Base-by-base conservation (phyloP, 2,797 vertebrate species). In the Muscicapa striata region DNA sequence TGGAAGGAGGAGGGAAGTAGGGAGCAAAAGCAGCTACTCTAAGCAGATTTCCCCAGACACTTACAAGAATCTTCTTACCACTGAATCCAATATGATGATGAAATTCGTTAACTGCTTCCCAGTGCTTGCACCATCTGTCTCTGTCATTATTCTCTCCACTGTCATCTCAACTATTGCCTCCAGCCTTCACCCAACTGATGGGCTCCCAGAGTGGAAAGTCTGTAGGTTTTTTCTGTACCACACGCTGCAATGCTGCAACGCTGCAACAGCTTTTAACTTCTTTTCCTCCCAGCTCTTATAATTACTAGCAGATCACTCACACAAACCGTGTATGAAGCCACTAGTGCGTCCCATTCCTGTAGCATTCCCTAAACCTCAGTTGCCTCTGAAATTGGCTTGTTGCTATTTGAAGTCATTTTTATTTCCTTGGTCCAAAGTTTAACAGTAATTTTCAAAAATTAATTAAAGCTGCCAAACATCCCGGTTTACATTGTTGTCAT, bases 381-480 rank as follows among this genome's bases (percentile, higher is more conserved):
- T 96, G 87, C 95, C 94, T 96, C 94, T 87, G 49, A 84, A 93
- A 96, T 85, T 93, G 94, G 91, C 85, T 93, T 93, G 59, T 95
- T 80, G 85, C 83, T 94, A 30, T 78, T 91, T 63, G 11, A 78
- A 86, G 79, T 90, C 62, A 57, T 88, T 72, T 92, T 79, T 51
- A 58, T 92, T 96, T 93, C 76, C 90, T 94, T 83, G 75, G 74
- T 94, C 94, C 93, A 79, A 91, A 97, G 84, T 89, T 69, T 64
- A 84, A 79, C 83, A 77, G 94, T 89, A 77, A 84, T 91, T 84
- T 94, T 90, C 93, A 92, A 61, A n/a, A 70, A 87, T 87, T 96
- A 96, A 97, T 98, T 96, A 97, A 97, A 96, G 94, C 95, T 97
- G 97, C 98, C 98, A 97, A 96, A 97, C 97, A 97, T 97, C 98